Evolutionary conservation across 2,113 vertebrate genomes (phyloP).

Genomic region (Alexandromys fortis): DNA sequence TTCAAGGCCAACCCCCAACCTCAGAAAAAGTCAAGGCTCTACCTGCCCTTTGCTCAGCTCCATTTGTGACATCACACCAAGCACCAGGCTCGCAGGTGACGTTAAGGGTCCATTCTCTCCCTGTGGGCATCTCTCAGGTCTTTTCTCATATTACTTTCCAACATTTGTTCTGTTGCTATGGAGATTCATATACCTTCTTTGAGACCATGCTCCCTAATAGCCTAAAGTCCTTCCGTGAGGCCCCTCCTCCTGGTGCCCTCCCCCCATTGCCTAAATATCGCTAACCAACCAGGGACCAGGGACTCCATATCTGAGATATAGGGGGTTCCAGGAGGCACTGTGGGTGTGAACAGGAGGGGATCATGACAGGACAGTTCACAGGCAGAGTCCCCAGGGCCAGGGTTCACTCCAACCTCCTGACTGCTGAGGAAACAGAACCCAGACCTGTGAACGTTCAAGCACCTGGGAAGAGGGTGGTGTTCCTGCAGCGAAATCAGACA

Average conservation of each 20-base stretch:
- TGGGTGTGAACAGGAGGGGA: neutral
- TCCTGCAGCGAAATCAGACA: too few relatives aligned
- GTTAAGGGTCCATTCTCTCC: neutral
- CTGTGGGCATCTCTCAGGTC: neutral
- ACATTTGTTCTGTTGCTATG: neutral
- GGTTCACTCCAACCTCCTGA: neutral
- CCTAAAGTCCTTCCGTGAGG: neutral
- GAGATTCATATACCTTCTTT: neutral
- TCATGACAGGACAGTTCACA: neutral
- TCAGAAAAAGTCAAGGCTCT: neutral
- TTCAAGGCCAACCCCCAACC: too few relatives aligned
- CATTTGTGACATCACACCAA: neutral
- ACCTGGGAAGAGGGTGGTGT: neutral
- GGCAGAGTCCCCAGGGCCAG: too few relatives aligned
- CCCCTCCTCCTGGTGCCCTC: too few relatives aligned
- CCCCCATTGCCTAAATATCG: neutral
- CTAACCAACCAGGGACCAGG: neutral
- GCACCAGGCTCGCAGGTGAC: neutral
- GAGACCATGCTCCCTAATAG: neutral
- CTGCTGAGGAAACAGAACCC: neutral
- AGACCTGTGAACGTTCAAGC: neutral
- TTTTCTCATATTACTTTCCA: neutral
- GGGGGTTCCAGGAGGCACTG: neutral
- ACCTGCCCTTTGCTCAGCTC: neutral
- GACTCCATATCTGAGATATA: neutral